These are phyloP conservation scores for Leucosticte australis DNA, from an alignment of 2,113 vertebrate species.

Conservation along the genomic window DNA sequence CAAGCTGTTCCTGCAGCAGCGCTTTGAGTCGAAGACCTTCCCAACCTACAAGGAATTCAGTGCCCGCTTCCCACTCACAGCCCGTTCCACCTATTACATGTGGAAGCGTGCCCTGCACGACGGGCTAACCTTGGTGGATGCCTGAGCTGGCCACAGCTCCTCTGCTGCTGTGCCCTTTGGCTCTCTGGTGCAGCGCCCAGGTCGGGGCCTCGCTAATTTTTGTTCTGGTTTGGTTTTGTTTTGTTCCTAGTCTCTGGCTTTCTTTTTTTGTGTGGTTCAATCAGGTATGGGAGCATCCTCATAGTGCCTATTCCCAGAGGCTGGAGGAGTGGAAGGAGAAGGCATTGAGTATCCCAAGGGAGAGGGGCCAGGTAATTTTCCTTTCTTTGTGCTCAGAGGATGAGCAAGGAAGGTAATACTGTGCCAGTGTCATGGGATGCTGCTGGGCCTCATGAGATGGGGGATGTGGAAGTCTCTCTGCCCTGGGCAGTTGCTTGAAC, in stretches of 20 bases:
- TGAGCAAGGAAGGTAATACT: not conserved
- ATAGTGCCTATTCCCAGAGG: not conserved
- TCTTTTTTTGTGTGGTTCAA: not conserved
- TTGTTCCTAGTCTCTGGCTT: constrained; percentile 13
- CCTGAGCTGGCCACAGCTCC: constrained; percentile 58
- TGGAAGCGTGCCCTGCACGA: constrained; percentile 94
- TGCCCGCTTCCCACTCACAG: constrained; percentile 88
- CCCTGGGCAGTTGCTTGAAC: not conserved
- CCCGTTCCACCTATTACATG: constrained; percentile 97
- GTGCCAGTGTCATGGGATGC: not conserved
- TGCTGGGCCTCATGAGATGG: not conserved
- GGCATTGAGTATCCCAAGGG: not conserved
- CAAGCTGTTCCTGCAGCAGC: constrained; percentile 92
- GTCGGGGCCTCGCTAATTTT: not conserved
- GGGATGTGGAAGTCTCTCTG: not conserved
- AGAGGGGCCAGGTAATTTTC: not conserved
- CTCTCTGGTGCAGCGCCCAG: not conserved
- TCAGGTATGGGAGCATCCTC: not conserved
- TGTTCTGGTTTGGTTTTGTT: not conserved
- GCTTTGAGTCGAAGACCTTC: constrained; percentile 92
- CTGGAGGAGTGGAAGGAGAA: not conserved
- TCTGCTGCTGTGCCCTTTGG: not conserved
- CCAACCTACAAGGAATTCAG: constrained; percentile 95
- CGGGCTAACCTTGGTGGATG: constrained; percentile 88
- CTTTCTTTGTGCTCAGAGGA: not conserved